These are phyloP conservation scores for Drosophila yooni DNA, from an alignment of 2,888 invertebrate species.

Conservation along the genomic window DNA sequence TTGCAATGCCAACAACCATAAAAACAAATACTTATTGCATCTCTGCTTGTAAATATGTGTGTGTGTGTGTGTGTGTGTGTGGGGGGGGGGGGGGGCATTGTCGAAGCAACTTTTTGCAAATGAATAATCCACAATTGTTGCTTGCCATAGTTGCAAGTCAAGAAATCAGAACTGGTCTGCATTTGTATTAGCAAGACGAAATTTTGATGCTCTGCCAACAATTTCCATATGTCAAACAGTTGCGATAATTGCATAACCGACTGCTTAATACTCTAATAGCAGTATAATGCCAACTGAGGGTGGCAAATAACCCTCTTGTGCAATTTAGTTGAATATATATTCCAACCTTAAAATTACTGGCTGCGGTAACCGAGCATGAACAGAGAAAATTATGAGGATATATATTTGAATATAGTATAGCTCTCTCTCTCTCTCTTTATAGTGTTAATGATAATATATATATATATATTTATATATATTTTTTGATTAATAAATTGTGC, in stretches of 20 bases:
- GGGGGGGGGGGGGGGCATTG: not conserved
- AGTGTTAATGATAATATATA: too few species aligned
- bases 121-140: constrained; percentile 74
- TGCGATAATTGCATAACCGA: not conserved
- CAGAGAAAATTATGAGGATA: too few species aligned
- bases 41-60: not conserved
- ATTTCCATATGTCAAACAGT: not conserved
- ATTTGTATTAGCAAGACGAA: not conserved
- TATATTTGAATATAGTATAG: too few species aligned
- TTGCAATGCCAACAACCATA: constrained; percentile 18
- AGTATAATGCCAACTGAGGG: not conserved
- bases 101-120: constrained; percentile 65
- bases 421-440: not conserved
- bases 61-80: not conserved
- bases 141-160: constrained; percentile 49
- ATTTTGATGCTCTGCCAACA: constrained; percentile 4
- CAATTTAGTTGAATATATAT: not conserved
- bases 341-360: too few species aligned
- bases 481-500: not conserved
- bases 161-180: constrained; percentile 23
- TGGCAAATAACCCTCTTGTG: not conserved
- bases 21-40: constrained; percentile 34
- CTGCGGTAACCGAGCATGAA: too few species aligned
- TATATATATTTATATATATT: too few species aligned
- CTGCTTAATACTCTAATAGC: not conserved